phyloP scores from a whole-genome alignment of 2,888 invertebrate genomes.

The Venustoraphidia nigricollis region DNA sequence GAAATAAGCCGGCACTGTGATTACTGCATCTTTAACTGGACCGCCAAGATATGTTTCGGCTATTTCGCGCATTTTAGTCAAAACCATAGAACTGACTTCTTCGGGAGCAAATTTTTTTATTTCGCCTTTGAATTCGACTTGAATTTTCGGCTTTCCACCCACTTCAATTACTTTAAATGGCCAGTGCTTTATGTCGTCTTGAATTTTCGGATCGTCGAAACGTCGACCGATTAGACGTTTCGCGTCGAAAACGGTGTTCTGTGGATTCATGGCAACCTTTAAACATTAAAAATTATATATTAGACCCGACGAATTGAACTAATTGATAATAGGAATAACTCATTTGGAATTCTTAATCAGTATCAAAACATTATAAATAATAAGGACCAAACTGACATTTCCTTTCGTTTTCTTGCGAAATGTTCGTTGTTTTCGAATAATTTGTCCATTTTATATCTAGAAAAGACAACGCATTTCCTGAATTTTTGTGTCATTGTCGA shows the following conservation, averaged over 20 bases:
- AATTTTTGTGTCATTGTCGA: no score
- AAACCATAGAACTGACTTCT: slow-evolving; percentile 73
- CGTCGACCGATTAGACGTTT: slow-evolving; percentile 71
- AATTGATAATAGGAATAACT: no score
- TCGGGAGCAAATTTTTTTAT: slow-evolving; percentile 63
- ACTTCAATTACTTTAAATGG: slow-evolving; percentile 59
- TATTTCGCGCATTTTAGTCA: slow-evolving; percentile 70
- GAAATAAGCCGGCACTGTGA: slow-evolving; percentile 75
- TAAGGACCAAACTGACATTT: no score
- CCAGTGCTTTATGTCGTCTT: slow-evolving; percentile 74
- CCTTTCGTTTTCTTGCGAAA: no score
- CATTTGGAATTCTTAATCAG: no score
- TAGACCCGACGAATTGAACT: no score
- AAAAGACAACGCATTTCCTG: no score
- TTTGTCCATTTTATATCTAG: no score
- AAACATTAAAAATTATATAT: slow-evolving; percentile 9
- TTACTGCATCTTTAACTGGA: slow-evolving; percentile 57
- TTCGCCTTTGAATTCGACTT: slow-evolving; percentile 59
- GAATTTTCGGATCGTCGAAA: slow-evolving; percentile 61
- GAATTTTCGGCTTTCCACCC: slow-evolving; percentile 55
- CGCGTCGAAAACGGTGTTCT: slow-evolving; percentile 68
- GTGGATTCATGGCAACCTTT: slow-evolving; percentile 64
- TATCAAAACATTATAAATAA: no score
- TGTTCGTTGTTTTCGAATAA: no score
- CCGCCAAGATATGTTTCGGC: slow-evolving; percentile 64